A percentile compares a stretch with the other conserved stretches of the same genome.
These are phyloP conservation scores for Orthosia incerta DNA, from an alignment of 2,888 invertebrate species.

Conservation along the genomic window DNA sequence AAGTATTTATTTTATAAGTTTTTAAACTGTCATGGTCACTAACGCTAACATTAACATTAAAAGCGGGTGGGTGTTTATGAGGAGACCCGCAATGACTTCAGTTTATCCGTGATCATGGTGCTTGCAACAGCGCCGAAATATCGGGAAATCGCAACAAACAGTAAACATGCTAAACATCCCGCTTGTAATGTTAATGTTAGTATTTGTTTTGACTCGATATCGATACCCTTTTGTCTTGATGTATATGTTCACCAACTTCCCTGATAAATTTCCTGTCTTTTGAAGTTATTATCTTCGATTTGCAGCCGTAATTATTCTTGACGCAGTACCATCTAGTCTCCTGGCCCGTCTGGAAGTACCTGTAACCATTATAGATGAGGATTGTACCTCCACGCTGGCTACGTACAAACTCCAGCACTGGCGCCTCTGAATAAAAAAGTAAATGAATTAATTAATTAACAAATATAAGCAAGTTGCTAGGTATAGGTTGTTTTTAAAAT, in stretches of 20 bases:
- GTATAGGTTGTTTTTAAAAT: not conserved
- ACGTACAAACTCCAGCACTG: slow-evolving; percentile 55
- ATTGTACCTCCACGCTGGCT: slow-evolving; percentile 57
- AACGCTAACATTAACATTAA: too few species aligned
- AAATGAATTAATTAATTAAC: not conserved
- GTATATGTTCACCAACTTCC: slow-evolving; percentile 65
- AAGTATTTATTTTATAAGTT: too few species aligned
- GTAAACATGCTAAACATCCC: too few species aligned
- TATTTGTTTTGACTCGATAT: too few species aligned
- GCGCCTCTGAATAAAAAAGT: slow-evolving; percentile 5
- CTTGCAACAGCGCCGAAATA: too few species aligned
- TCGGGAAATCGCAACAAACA: too few species aligned
- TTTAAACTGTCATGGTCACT: too few species aligned
- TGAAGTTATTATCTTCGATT: slow-evolving; percentile 62
- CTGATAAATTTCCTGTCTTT: slow-evolving; percentile 51
- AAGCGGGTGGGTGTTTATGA: too few species aligned
- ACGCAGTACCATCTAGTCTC: slow-evolving; percentile 76
- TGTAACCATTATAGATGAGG: slow-evolving; percentile 59
- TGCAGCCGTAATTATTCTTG: slow-evolving; percentile 70
- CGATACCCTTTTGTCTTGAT: slow-evolving; percentile 42
- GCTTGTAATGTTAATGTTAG: too few species aligned
- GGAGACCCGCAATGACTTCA: too few species aligned
- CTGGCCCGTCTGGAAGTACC: slow-evolving; percentile 61
- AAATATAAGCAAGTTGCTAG: too few species aligned
- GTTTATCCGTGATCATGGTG: too few species aligned